Conservation (phyloP, 2,888 invertebrate genomes). For the Augiades crinisus region DNA sequence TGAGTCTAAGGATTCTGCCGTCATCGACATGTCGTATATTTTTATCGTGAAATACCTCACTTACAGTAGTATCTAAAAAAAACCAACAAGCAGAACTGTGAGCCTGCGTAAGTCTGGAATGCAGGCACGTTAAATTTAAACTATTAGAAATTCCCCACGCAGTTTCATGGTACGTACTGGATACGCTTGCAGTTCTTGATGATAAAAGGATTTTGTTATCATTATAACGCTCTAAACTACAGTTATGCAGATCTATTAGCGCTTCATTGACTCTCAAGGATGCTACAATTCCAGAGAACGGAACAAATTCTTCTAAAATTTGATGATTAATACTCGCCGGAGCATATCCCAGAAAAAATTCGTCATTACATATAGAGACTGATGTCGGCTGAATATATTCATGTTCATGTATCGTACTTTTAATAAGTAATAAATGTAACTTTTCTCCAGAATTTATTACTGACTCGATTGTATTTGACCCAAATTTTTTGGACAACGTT, state of each 20-base stretch:
- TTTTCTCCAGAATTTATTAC: constrained; percentile 60
- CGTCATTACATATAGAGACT: constrained; percentile 50
- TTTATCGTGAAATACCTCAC: constrained; percentile 40
- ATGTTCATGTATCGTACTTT: constrained; percentile 15
- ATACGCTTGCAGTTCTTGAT: constrained; percentile 64
- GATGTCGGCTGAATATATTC: background rate
- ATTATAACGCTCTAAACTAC: constrained; percentile 51
- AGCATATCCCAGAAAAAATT: constrained; percentile 61
- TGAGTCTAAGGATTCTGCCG: constrained; percentile 57
- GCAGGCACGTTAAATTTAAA: constrained; percentile 67
- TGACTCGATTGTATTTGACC: constrained; percentile 60
- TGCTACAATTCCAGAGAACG: constrained; percentile 56
- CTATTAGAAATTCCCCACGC: constrained; percentile 60
- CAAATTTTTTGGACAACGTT: constrained; percentile 50
- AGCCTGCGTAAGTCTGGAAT: constrained; percentile 42
- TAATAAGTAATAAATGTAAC: constrained; percentile 52
- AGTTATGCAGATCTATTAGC: constrained; percentile 55
- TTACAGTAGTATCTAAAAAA: constrained; percentile 54
- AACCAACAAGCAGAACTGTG: constrained; percentile 56
- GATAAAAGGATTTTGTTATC: constrained; percentile 57
- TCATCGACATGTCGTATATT: constrained; percentile 52
- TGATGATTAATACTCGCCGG: constrained; percentile 44
- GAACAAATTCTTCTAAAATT: constrained; percentile 45
- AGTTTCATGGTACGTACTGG: constrained; percentile 66
- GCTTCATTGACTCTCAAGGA: constrained; percentile 51